Percentiles rank a stretch among this genome's conserved stretches.
Conservation (phyloP, 2,888 invertebrate species). For the Rutpela maculata region DNA sequence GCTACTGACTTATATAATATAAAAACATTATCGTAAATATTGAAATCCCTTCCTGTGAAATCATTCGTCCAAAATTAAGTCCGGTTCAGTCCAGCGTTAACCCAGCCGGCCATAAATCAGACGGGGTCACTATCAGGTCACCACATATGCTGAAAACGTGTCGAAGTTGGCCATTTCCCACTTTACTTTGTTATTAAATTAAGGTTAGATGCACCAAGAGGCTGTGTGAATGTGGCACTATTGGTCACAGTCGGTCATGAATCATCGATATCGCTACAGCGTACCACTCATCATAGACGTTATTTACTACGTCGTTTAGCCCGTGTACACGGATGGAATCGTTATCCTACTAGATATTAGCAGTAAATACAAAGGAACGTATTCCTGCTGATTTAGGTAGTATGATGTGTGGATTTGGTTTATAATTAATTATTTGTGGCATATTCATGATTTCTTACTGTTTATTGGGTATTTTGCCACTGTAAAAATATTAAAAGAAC, state of each 20-base stretch:
- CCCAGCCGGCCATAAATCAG: slow-evolving; percentile 5
- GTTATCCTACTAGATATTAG: no score
- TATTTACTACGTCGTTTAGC: slow-evolving; percentile 4
- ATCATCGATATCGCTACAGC: slow-evolving; percentile 27
- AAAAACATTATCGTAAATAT: no score
- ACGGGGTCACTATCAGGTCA: slow-evolving; percentile 14
- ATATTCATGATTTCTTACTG: no score
- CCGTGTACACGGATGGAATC: neutral
- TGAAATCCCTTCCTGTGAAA: no score
- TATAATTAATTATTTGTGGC: no score
- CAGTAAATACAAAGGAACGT: no score
- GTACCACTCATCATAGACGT: slow-evolving; percentile 4
- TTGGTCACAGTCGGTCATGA: slow-evolving; percentile 35
- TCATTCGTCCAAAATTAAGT: neutral
- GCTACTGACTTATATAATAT: no score
- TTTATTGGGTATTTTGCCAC: no score
- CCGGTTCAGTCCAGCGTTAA: neutral
- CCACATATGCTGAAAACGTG: slow-evolving; percentile 27
- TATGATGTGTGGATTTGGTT: no score
- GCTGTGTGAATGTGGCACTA: slow-evolving; percentile 49
- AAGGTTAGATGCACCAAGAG: slow-evolving; percentile 42
- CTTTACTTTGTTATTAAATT: slow-evolving; percentile 50
- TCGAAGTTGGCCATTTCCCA: slow-evolving; percentile 43
- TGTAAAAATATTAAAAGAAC: no score
- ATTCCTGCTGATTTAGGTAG: no score